These are phyloP conservation scores for Littorina saxatilis DNA, from an alignment of 1,140 invertebrate genomes.

Conservation along the genomic window DNA sequence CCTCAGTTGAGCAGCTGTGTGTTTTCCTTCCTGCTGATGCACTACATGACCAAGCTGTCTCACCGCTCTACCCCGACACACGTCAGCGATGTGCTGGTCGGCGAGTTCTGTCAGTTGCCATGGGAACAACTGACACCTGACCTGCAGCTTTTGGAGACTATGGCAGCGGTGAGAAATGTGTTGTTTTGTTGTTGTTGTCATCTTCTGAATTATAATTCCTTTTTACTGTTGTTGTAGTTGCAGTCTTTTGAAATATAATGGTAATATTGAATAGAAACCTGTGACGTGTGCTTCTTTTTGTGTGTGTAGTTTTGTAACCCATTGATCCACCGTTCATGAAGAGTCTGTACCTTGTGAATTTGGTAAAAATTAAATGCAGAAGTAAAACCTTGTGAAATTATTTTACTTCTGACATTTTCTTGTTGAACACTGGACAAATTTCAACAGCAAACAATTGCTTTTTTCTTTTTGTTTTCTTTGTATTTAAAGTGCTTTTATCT, in stretches of 20 bases:
- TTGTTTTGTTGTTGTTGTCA: slow-evolving; percentile 13
- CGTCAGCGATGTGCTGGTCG: slow-evolving; percentile 82
- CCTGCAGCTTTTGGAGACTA: slow-evolving; percentile 83
- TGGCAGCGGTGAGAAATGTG: slow-evolving; percentile 80
- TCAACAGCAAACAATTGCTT: too few relatives aligned
- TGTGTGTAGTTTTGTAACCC: background rate
- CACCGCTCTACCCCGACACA: slow-evolving; percentile 83
- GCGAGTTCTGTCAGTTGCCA: slow-evolving; percentile 82
- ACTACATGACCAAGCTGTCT: slow-evolving; percentile 84
- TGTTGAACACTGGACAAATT: too few relatives aligned
- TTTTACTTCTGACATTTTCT: too few relatives aligned
- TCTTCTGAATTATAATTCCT: background rate
- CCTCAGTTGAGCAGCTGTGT: slow-evolving; percentile 43
- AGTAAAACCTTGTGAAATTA: too few relatives aligned
- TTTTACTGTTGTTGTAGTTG: too few relatives aligned
- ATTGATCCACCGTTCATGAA: too few relatives aligned
- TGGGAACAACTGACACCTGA: slow-evolving; percentile 85
- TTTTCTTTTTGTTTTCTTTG: too few relatives aligned
- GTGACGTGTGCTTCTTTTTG: background rate
- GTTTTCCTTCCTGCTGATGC: slow-evolving; percentile 82
- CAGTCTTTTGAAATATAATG: background rate
- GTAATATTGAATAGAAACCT: background rate
- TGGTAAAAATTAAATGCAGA: too few relatives aligned
- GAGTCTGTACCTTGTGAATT: too few relatives aligned
- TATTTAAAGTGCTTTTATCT: too few relatives aligned